Evolutionary conservation across 2,113 vertebrate genomes (phyloP), one percentile per base, ranked within the genome.

Genomic region (Phoenicopterus ruber): DNA sequence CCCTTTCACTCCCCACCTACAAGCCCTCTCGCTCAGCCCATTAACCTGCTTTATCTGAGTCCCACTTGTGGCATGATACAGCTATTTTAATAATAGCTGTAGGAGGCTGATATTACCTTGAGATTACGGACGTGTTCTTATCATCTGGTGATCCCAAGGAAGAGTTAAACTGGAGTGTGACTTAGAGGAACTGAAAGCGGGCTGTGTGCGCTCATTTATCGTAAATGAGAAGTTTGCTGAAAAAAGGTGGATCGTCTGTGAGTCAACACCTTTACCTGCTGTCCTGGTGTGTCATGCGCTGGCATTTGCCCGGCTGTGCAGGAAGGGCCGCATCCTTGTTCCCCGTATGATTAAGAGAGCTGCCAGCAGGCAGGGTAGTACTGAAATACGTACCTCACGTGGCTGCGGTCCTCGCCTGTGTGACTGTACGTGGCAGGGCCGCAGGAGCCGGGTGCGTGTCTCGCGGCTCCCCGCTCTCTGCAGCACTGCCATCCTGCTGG

Each of bases 101-200:
- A 34, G 55, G 22, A 31, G 73, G 18, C 46, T 55, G 49, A 15
- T 50, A 13, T 29, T 47, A 36, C 44, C 50, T 62, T 47, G 62
- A 59, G 63, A 19, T 50, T 71, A 46, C 3, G 13, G 26, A 38
- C 0, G 1, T 47, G 19, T 32, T 67, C 26, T 86, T 69, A 46
- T 17, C 28, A 13, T 7, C 29, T 20, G 31, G 34, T 54, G 29
- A 82, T 14, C 69, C 15, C 4, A 36, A 50, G 40, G 26, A 19
- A 63, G 34, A 77, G 76, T 80, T 80, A 55, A 82, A 32, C 36
- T n/a, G 73, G 50, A 79, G 52, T 4, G 25, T 3, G 26, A 8
- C 29, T 89, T 54, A 34, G n/a, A 91, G 84, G 62, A 95, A 95
- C 49, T 50, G 91, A 94, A 89, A 89, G 81, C 26, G 24, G 36